Base-by-base conservation (phyloP, 1,140 invertebrate genomes). In the Venturia canescens region DNA sequence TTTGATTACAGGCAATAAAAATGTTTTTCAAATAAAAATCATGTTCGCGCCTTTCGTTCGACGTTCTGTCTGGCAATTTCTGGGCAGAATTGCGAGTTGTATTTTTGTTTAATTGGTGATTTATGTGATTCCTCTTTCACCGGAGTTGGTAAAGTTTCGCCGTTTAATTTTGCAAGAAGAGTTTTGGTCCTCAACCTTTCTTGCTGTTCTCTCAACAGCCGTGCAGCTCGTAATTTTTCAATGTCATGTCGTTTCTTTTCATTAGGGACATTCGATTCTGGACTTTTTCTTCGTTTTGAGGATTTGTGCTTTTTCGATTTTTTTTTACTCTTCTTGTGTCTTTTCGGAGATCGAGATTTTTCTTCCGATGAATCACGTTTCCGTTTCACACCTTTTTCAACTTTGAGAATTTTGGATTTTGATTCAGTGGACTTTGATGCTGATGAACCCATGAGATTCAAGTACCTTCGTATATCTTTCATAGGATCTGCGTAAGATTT, bases 41-140 rank as follows among this genome's bases (percentile, higher is more conserved):
- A 69, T 16, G 66, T 67, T 78, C 80, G 60, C 26, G 78, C 80
- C 13, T 78, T 87, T 88, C 87, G 93, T 85, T 90, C 91, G 88
- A 91, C 94, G 93, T 97, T 97, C 92, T 97, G 96, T 87, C 95
- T 94, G 27, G 96, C 97, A 44, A 97, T 90, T 91, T 97, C 94
- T 71, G 98, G 98, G 92, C 98, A 98, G 89, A 97, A 98, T 91
- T 98, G 97, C 9, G 97, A 97, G 93, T 98, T 98, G 88, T 99
- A 98, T 92, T 95, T 96, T 86, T 96, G 94, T 85, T 93, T 93
- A 3, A 94, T 89, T 81, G 84, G 83, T 70, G 88, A 86, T 84
- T 89, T 83, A 72, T 87, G 53, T 70, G 85, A 77, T 82, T 85
- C 78, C 48, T 84, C 57, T 27, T 83, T 80, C 67, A 88, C 79